A percentile compares a stretch with the other conserved stretches of the same genome.
These are phyloP conservation scores for Seira musarum DNA, from an alignment of 2,888 invertebrate genomes.

Conservation along the genomic window DNA sequence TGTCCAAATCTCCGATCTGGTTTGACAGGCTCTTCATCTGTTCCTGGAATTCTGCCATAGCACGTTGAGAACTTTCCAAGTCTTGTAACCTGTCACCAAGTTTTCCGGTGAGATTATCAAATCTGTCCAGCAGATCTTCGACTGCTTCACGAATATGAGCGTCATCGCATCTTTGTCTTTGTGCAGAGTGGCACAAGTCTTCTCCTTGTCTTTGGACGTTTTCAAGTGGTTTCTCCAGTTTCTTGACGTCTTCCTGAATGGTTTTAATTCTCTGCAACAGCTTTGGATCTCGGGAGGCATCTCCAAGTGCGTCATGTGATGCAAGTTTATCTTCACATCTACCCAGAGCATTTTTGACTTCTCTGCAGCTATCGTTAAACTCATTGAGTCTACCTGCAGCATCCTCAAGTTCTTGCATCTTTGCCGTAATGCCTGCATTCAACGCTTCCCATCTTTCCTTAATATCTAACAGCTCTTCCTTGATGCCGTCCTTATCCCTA, in stretches of 20 bases:
- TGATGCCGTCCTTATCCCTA: slow-evolving; percentile 91
- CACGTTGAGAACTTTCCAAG: slow-evolving; percentile 88
- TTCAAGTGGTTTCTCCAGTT: slow-evolving; percentile 83
- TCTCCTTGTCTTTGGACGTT: slow-evolving; percentile 80
- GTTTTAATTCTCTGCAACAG: slow-evolving; percentile 87
- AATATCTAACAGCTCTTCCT: slow-evolving; percentile 84
- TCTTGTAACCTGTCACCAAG: slow-evolving; percentile 82
- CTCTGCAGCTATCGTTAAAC: slow-evolving; percentile 78
- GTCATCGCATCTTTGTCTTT: slow-evolving; percentile 83
- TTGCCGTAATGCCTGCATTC: slow-evolving; percentile 85
- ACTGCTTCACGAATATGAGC: slow-evolving; percentile 85
- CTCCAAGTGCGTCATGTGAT: slow-evolving; percentile 81
- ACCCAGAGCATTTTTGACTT: slow-evolving; percentile 87
- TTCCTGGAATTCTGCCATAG: slow-evolving; percentile 89
- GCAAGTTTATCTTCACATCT: slow-evolving; percentile 90
- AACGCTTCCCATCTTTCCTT: slow-evolving; percentile 93
- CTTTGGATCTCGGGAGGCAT: slow-evolving; percentile 86
- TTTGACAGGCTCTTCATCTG: slow-evolving; percentile 85
- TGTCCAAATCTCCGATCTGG: slow-evolving; percentile 85
- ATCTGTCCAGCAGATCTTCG: slow-evolving; percentile 82
- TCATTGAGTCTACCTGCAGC: slow-evolving; percentile 77
- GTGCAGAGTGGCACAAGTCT: slow-evolving; percentile 84
- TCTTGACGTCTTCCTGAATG: slow-evolving; percentile 85
- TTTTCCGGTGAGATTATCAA: slow-evolving; percentile 83
- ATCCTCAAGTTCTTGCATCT: slow-evolving; percentile 85